Evolutionary conservation across 2,797 vertebrate genomes (phyloP).

Genomic region (Falco concolor): DNA sequence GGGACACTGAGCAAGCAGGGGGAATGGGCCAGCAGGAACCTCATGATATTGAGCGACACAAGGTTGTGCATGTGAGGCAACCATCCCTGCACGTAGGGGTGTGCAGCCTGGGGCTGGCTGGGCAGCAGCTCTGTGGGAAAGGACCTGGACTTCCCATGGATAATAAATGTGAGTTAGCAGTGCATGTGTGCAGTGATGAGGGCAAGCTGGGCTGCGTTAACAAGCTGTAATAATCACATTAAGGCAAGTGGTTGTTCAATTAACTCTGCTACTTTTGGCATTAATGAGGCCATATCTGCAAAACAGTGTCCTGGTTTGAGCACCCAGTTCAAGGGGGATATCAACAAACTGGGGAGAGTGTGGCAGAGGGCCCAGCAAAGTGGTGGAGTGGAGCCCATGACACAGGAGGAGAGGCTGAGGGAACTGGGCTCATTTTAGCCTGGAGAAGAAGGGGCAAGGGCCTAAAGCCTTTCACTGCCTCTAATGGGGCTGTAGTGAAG

Average conservation of each 20-base stretch:
- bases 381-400: background rate
- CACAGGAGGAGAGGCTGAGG: background rate
- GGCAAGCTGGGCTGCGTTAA: background rate
- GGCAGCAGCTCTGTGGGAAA: background rate
- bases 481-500: background rate
- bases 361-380: background rate
- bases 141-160: background rate
- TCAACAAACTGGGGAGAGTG: background rate
- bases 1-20: background rate
- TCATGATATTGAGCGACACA: accelerated
- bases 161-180: background rate
- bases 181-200: accelerated
- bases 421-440: background rate
- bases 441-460: background rate
- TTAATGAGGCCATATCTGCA: background rate
- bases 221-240: background rate
- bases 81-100: accelerated
- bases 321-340: background rate
- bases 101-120: background rate
- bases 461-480: background rate
- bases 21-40: background rate
- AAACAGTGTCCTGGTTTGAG: background rate
- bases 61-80: background rate
- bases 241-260: background rate
- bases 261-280: background rate